Base-by-base conservation (phyloP, 2,797 vertebrate species). In the Brachymystax lenok region DNA sequence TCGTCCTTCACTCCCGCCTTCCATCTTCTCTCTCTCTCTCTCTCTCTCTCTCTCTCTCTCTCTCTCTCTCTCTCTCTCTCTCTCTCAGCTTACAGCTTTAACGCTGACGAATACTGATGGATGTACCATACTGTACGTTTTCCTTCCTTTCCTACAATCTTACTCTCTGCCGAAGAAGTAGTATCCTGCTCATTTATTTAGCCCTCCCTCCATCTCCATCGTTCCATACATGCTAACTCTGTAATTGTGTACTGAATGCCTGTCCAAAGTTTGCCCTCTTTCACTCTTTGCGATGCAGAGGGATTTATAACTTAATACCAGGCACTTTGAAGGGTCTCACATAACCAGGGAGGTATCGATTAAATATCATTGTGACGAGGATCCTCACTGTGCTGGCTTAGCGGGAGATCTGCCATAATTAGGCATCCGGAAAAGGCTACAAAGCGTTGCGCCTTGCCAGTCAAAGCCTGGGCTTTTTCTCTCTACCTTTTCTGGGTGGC, bases 351-450 rank as follows among this genome's bases (percentile, higher is more conserved):
- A 68, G 74, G 0, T 75, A 70, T 75, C 78, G 79, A 79, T 74
- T 73, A 74, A 10, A 76, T 54, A 64, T 84, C 82, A 72, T 40
- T 51, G 69, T 50, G 71, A 21, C 8, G 33, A 75, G 72, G 70
- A 68, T 46, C 3, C 56, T 63, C 80, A 67, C 80, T 83, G 82
- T 77, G 82, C 83, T 40, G 69, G 27, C 6, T 69, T 56, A 86
- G 76, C 71, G 72, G 67, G 74, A 82, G 77, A 86, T 81, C 76
- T 72, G 69, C 73, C 74, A 74, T 91, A 87, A 88, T 87, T 85
- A 85, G 80, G 74, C 78, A 74, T 82, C 81, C 68, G 75, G 76
- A 83, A 83, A 82, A 86, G 78, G 79, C 79, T 75, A 80, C 84
- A 82, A 76, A 83, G 76, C 74, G 69, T 78, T 83, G 24, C 78